Conservation (phyloP, 2,113 vertebrate species). For the Amphiprion percula region DNA sequence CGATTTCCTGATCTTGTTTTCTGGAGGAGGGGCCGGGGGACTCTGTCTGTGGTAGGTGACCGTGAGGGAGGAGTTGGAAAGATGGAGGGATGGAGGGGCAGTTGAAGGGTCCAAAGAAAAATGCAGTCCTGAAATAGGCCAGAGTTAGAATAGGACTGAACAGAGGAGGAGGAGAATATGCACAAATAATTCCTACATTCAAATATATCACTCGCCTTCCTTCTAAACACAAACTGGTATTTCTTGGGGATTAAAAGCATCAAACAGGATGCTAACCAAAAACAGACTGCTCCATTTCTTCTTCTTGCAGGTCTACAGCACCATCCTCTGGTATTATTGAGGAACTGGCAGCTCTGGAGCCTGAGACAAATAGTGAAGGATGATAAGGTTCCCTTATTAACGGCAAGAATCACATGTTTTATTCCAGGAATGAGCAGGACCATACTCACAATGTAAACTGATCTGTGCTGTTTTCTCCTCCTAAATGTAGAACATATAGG, state of each 20-base stretch:
- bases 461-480: neutral
- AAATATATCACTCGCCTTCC: neutral
- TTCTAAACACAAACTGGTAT: neutral
- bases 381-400: neutral
- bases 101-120: constrained; percentile 75
- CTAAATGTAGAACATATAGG: constrained; percentile 5
- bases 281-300: constrained; percentile 76
- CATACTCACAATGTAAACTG: constrained; percentile 38
- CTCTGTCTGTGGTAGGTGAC: constrained; percentile 48
- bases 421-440: neutral
- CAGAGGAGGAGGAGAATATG: neutral
- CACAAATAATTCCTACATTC: neutral
- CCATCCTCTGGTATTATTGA: constrained; percentile 60
- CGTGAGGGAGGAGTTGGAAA: constrained; percentile 73
- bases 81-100: constrained; percentile 55
- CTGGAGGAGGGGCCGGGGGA: neutral
- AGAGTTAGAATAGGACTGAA: neutral
- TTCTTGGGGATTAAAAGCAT: neutral
- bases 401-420: neutral
- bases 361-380: constrained; percentile 1
- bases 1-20: neutral
- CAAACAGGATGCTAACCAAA: constrained; percentile 55
- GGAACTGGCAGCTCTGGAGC: neutral
- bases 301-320: constrained; percentile 73
- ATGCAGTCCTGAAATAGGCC: constrained; percentile 60